Evolutionary conservation across 2,113 vertebrate genomes (phyloP), one percentile per base, ranked within the genome.

Genomic region (Riparia riparia): DNA sequence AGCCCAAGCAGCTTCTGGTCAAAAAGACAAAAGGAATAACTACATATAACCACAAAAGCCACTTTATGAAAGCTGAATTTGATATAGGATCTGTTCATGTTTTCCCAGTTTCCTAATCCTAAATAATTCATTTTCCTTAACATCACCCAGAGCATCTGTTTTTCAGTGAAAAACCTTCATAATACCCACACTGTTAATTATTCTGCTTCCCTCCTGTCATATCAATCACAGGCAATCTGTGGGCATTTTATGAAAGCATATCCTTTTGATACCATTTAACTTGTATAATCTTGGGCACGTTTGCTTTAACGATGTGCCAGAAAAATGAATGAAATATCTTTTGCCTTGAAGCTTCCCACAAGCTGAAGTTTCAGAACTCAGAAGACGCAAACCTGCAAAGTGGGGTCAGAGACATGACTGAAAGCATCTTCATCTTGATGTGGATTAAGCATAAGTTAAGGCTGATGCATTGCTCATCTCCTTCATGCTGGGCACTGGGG

Each of bases 91-190:
- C 64, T 81, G 26, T 73, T 71, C 31, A 9, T 51, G 20, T 86
- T 93, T 94, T 86, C 68, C 24, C 37, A 24, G 49, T 78, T 94
- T 83, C 51, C 31, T 88, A 90, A 93, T 86, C 80, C 56, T 77
- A 83, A 92, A 64, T 68, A 47, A 41, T 83, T 66, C 3, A 66
- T 93, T 93, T 89, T 84, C 71, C 68, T 90, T 90, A 91, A 80
- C 58, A 86, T 90, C 37, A n/a, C 29, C 64, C 82, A 58, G 68
- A 89, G 31, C 71, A 84, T 79, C 80, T 15, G 2, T 81, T 89
- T 93, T 44, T 28, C 68, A 90, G 71, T 64, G 39, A 70, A 96
- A 93, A 61, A 39, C 29, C 60, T 85, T 69, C 51, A 31, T 12
- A 70, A 47, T 77, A 42, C 45, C 44, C 44, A 44, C 12, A 6